A percentile compares a stretch with the other conserved stretches of the same genome.
phyloP scores from a whole-genome alignment of 2,888 invertebrate species.

The Agriopis leucophaearia region DNA sequence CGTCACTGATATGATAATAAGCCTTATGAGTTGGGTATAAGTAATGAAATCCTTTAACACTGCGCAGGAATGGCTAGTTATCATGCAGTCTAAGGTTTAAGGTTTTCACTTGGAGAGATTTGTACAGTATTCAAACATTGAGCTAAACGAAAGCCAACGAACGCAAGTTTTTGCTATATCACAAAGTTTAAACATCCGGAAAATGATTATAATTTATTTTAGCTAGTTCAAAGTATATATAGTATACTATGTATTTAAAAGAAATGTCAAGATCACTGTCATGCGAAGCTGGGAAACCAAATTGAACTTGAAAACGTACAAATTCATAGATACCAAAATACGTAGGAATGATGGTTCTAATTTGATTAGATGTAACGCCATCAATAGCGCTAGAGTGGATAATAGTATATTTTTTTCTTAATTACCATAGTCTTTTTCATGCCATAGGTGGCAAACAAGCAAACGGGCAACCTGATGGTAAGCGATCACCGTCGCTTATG shows the following conservation, averaged over 20 bases:
- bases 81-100: conserved; percentile 17
- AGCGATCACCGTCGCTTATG: too few relatives aligned
- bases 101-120: conserved; percentile 35
- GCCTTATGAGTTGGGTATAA: conserved; percentile 38
- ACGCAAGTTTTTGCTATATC: background rate
- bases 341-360: too few relatives aligned
- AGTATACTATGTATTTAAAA: background rate
- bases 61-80: conserved; percentile 8
- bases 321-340: too few relatives aligned
- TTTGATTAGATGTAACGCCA: too few relatives aligned
- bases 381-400: too few relatives aligned
- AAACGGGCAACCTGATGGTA: too few relatives aligned
- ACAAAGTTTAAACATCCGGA: background rate
- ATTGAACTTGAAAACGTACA: too few relatives aligned
- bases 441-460: too few relatives aligned
- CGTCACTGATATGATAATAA: conserved; percentile 35
- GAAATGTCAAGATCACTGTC: background rate
- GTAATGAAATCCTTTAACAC: conserved; percentile 26
- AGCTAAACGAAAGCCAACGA: background rate
- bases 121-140: conserved; percentile 19
- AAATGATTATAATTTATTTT: background rate
- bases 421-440: too few relatives aligned
- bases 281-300: too few relatives aligned
- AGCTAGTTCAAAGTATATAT: background rate
- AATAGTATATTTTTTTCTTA: too few relatives aligned